Conservation (phyloP, 2,113 vertebrate species). For the Syngnathus typhle region DNA sequence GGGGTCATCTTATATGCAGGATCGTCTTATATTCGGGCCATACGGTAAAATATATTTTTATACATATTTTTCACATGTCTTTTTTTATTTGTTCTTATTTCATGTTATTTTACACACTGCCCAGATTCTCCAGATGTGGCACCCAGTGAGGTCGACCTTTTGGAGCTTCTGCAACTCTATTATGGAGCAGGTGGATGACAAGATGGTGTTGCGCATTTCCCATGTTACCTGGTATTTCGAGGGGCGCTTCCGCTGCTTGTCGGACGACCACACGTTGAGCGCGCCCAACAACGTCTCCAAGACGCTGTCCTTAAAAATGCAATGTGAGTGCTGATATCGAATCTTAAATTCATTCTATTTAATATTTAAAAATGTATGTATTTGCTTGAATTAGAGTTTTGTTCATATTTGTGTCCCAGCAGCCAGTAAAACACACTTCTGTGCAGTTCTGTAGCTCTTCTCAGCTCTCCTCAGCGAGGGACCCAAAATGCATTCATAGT, state of each 20-base stretch:
- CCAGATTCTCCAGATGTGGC: conserved; percentile 53
- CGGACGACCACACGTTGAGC: conserved; percentile 30
- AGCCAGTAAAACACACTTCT: conserved; percentile 32
- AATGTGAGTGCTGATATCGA: conserved; percentile 61
- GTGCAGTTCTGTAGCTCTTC: conserved; percentile 27
- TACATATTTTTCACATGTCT: too few relatives aligned
- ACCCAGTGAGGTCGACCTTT: not conserved
- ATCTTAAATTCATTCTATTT: too few relatives aligned
- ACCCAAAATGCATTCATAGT: conserved; percentile 47
- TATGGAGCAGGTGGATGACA: conserved; percentile 5
- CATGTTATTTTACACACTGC: not conserved
- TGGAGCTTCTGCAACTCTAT: conserved; percentile 7
- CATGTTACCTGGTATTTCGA: conserved; percentile 21
- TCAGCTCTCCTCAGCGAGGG: conserved; percentile 28
- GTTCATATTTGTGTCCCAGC: conserved; percentile 29
- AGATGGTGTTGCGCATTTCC: conserved; percentile 33
- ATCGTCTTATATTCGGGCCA: too few relatives aligned
- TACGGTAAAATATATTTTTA: too few relatives aligned
- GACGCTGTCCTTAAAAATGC: conserved; percentile 52
- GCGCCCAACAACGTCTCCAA: conserved; percentile 47
- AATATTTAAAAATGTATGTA: too few relatives aligned
- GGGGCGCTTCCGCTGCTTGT: conserved; percentile 65
- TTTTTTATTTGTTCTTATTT: not conserved
- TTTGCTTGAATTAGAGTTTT: not conserved
- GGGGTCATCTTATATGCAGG: too few relatives aligned